These are phyloP conservation scores for Taurulus bubalis DNA, from an alignment of 2,113 vertebrate species.

Conservation along the genomic window DNA sequence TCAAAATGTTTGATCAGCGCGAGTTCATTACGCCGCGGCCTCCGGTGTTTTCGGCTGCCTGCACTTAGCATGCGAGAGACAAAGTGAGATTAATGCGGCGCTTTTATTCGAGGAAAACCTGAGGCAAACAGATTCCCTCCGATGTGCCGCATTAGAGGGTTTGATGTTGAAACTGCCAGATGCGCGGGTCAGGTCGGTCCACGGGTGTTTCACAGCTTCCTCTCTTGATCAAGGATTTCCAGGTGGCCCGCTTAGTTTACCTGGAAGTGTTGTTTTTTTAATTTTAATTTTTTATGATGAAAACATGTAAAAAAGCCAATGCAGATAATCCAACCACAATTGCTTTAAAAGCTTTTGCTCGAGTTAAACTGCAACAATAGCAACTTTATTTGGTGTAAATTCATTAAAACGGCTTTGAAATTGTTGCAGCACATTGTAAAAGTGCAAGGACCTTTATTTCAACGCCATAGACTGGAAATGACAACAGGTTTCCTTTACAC, in stretches of 20 bases:
- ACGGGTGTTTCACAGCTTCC: no score
- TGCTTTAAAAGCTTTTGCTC: not conserved
- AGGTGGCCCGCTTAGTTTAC: no score
- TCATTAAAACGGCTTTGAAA: not conserved
- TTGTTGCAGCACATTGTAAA: not conserved
- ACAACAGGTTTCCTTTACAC: no score
- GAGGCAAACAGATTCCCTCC: conserved; percentile 41
- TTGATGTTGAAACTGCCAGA: conserved; percentile 7
- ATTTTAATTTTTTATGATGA: no score
- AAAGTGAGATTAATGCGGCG: conserved; percentile 56
- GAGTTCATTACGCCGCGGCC: conserved; percentile 21
- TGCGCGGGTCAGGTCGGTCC: not conserved
- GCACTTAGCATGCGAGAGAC: conserved; percentile 51
- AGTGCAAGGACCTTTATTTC: not conserved
- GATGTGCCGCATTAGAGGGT: conserved; percentile 27
- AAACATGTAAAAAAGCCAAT: no score
- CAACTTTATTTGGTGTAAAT: not conserved
- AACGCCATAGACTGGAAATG: not conserved
- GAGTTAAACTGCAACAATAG: not conserved
- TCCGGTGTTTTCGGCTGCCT: conserved; percentile 31
- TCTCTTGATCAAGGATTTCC: conserved; percentile 10
- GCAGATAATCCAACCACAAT: not conserved
- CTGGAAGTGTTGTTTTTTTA: no score
- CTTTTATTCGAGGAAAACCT: conserved; percentile 29
- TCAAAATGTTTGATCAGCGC: conserved; percentile 31